Evolutionary conservation across 2,113 vertebrate species (phyloP), one percentile per base, ranked within the genome.

Genomic region (Dasypus novemcinctus): DNA sequence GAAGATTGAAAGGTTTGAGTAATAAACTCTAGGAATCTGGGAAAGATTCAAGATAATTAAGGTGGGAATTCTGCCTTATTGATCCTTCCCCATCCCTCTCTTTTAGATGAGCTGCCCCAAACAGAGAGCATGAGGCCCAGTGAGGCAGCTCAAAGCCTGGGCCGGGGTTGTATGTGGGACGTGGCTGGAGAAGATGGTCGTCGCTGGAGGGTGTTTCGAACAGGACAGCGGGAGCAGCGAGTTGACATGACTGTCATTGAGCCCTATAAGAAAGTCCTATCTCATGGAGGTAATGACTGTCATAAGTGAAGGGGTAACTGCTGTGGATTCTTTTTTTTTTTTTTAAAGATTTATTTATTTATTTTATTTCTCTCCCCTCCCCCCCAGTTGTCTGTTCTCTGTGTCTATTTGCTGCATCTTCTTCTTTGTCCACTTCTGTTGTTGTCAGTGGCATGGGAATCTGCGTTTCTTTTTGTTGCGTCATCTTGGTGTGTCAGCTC

Each of bases 231-330:
- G 0, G 98, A 99, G 61, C 98, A 97, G 46, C 97, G 98, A 1
- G 98, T 99, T 88, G 98, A 99, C 97, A 99, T 99, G 99, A 98
- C 98, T 0, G 97, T 97, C 10, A 97, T 99, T 64, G 98, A 99
- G 86, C 99, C 99, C 4, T 99, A 99, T 97, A 98, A 98, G 87
- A 98, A 97, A 94, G 98, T 99, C 63, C 98, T 99, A 66, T 99
- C 99, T 46, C 99, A 99, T 0, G 98, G 99, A 98, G 99, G 99
- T 99, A 98, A 98, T 0, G 6, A 4, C 0, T 49, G 23, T 9
- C 20, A 8, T 46, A 29, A 29, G 27, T 21, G 20, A 17, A 13
- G 13, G 49, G 6, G 12, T 23, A 10, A 5, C n/a, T n/a, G n/a
- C 46, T 7, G 0, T 27, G 38, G 66, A 69, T 66, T 29, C 33